These are phyloP conservation scores for Oceanites oceanicus DNA, from an alignment of 2,113 vertebrate species.

Conservation along the genomic window DNA sequence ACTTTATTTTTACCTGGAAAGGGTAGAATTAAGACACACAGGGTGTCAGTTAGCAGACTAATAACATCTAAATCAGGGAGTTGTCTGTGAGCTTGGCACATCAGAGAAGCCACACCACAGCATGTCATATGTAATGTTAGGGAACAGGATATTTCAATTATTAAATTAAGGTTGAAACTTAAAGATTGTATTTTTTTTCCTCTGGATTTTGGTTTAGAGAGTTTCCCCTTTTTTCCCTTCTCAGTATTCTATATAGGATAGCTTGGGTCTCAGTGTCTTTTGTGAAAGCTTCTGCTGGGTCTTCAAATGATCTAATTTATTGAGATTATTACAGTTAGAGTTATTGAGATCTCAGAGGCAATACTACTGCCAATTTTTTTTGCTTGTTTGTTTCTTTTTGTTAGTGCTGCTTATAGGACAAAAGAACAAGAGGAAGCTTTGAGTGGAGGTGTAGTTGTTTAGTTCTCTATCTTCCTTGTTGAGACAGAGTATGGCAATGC, in stretches of 20 bases:
- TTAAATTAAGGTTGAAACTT: neutral
- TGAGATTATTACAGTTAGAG: neutral
- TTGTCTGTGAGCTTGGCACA: neutral
- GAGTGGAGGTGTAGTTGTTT: neutral
- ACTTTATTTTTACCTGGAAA: neutral
- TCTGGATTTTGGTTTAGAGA: neutral
- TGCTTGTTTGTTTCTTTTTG: neutral
- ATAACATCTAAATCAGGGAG: neutral
- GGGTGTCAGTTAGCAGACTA: neutral
- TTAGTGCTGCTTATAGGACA: neutral
- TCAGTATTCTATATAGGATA: neutral
- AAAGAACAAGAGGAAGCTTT: neutral
- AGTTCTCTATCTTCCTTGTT: neutral
- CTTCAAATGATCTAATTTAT: neutral
- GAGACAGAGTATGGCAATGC: neutral
- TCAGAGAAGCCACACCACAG: neutral
- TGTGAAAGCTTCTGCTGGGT: neutral
- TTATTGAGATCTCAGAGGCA: neutral
- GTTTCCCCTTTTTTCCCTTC: neutral
- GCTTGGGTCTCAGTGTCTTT: neutral
- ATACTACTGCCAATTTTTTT: neutral
- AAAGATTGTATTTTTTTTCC: neutral
- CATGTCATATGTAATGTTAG: neutral
- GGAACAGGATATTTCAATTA: neutral
- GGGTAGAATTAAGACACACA: neutral